A percentile compares a stretch with the other conserved stretches of the same genome.
phyloP scores from a whole-genome alignment of 2,888 invertebrate species.

The Balanococcus diminutus region DNA sequence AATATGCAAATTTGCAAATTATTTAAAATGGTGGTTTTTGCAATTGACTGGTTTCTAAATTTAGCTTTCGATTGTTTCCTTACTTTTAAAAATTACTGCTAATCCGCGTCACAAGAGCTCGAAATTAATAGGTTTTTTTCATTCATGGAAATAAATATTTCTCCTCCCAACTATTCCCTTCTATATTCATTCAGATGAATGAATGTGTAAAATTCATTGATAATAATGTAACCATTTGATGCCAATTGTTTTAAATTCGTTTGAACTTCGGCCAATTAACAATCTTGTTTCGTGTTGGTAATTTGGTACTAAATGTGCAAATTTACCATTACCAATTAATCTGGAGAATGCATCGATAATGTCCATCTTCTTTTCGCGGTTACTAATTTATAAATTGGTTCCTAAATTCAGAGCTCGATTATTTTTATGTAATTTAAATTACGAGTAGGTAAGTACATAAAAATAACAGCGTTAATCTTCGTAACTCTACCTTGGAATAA shows the following conservation, averaged over 20 bases:
- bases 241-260: background rate
- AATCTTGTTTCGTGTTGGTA: background rate
- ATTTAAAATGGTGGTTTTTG: background rate
- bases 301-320: background rate
- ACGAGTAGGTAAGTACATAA: background rate
- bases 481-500: background rate
- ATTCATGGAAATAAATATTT: background rate
- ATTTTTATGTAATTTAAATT: background rate
- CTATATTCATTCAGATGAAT: background rate
- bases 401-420: background rate
- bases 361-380: background rate
- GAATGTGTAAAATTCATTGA: background rate
- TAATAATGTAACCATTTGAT: background rate
- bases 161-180: background rate
- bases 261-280: background rate
- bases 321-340: background rate
- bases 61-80: background rate
- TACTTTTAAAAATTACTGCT: background rate
- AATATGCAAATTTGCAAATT: background rate
- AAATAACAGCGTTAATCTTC: too few relatives aligned
- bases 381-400: background rate
- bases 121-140: background rate
- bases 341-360: background rate
- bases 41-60: background rate
- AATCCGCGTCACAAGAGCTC: background rate